Conservation (phyloP, 2,888 invertebrate genomes). For the Tenthredo livida region DNA sequence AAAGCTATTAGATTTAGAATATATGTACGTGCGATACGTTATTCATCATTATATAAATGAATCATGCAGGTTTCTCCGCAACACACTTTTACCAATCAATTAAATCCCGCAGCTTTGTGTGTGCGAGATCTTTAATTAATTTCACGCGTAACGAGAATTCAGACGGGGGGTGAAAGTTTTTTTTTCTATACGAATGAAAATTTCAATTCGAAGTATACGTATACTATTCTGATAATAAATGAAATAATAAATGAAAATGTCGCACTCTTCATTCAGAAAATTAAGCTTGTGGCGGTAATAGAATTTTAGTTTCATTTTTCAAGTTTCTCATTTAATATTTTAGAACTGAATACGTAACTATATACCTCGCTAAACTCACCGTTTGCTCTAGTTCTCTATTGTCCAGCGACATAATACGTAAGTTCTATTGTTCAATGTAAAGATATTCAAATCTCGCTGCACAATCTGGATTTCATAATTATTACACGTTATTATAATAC, state of each 20-base stretch:
- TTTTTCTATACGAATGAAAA: neutral
- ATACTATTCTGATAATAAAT: neutral
- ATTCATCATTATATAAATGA: neutral
- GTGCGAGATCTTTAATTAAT: neutral
- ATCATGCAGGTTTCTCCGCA: neutral
- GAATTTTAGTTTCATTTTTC: neutral
- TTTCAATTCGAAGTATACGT: neutral
- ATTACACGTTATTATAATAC: constrained; percentile 9
- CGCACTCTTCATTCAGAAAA: neutral
- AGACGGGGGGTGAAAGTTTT: neutral
- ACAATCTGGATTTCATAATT: constrained; percentile 13
- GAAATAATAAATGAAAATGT: neutral
- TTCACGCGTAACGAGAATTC: too few species aligned
- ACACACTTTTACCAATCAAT: neutral
- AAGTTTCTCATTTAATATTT: neutral
- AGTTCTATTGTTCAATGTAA: constrained; percentile 18
- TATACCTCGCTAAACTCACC: neutral
- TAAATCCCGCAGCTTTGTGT: neutral
- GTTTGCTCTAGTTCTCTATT: constrained; percentile 23
- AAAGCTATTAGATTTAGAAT: neutral
- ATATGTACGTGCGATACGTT: neutral
- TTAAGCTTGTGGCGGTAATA: neutral
- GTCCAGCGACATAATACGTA: constrained; percentile 2
- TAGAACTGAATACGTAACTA: neutral
- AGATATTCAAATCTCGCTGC: neutral